These are phyloP conservation scores for Enteromius viviparus DNA, from an alignment of 2,797 vertebrate genomes.

Conservation along the genomic window DNA sequence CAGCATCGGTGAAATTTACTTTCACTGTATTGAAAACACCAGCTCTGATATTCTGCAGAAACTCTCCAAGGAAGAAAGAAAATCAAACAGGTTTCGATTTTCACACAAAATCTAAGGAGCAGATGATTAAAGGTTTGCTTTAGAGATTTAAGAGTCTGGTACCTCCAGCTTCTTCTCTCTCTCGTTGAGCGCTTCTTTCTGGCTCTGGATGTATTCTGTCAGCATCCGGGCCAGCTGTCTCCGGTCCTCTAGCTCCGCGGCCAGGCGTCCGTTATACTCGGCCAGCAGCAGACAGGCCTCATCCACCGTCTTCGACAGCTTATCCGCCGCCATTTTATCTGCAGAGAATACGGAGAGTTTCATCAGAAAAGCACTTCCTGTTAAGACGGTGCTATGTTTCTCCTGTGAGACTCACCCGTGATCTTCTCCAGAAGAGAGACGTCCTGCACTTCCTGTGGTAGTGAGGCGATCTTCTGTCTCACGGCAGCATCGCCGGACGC, in stretches of 20 bases:
- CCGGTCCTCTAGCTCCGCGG: constrained; percentile 95
- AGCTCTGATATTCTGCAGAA: no score
- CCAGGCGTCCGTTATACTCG: constrained; percentile 95
- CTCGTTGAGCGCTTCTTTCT: constrained; percentile 91
- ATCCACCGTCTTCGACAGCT: constrained; percentile 95
- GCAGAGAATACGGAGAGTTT: not conserved
- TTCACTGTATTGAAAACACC: no score
- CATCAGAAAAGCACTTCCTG: not conserved
- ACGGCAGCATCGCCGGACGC: constrained; percentile 96
- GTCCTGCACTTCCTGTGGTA: constrained; percentile 97
- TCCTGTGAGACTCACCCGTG: constrained; percentile 78
- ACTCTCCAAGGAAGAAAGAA: no score
- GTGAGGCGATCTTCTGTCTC: constrained; percentile 95
- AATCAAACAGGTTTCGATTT: no score
- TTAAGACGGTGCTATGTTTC: not conserved
- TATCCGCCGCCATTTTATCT: constrained; percentile 97
- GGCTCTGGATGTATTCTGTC: constrained; percentile 93
- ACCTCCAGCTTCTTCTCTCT: constrained; percentile 97
- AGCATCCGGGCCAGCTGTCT: constrained; percentile 96
- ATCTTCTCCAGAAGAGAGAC: constrained; percentile 97
- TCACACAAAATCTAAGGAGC: no score
- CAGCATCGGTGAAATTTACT: no score
- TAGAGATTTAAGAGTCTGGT: constrained; percentile 6
- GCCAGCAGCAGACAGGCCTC: constrained; percentile 96
- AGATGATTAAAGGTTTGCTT: no score